Evolutionary conservation across 2,113 vertebrate species (phyloP).

Genomic region (Equus przewalskii): DNA sequence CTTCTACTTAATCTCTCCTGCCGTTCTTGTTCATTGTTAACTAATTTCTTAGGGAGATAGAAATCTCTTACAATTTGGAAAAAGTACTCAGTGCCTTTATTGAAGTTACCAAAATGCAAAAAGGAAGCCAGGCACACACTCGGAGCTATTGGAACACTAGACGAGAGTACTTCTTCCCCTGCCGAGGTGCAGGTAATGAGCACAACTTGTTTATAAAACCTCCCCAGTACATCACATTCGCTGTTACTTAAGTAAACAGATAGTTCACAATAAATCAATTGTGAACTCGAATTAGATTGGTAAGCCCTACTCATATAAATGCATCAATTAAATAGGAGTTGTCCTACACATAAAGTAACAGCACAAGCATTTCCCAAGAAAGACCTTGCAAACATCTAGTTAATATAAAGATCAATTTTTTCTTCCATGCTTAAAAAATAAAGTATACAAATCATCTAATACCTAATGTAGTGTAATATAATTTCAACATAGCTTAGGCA

Average conservation of each 20-base stretch:
- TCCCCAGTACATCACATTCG: background rate
- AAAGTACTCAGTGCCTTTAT: background rate
- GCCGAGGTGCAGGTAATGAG: background rate
- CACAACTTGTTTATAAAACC: background rate
- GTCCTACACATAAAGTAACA: too few species aligned
- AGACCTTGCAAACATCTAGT: background rate
- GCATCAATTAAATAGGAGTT: background rate
- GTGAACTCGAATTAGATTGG: background rate
- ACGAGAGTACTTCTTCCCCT: background rate
- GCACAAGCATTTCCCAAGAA: background rate
- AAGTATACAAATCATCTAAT: background rate
- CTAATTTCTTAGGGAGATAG: background rate
- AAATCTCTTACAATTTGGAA: background rate
- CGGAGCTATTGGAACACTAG: background rate
- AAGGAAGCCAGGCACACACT: background rate
- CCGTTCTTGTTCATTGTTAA: background rate
- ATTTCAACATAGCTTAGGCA: background rate
- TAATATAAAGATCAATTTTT: background rate
- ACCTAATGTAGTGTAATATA: background rate
- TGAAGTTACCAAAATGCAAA: background rate
- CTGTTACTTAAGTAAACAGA: background rate
- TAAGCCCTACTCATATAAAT: background rate
- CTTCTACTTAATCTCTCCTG: background rate
- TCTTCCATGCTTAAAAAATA: background rate
- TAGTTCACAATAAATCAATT: background rate